Evolutionary conservation across 2,113 vertebrate species (phyloP), one percentile per base, ranked within the genome.

Genomic region (Corvus cornix): DNA sequence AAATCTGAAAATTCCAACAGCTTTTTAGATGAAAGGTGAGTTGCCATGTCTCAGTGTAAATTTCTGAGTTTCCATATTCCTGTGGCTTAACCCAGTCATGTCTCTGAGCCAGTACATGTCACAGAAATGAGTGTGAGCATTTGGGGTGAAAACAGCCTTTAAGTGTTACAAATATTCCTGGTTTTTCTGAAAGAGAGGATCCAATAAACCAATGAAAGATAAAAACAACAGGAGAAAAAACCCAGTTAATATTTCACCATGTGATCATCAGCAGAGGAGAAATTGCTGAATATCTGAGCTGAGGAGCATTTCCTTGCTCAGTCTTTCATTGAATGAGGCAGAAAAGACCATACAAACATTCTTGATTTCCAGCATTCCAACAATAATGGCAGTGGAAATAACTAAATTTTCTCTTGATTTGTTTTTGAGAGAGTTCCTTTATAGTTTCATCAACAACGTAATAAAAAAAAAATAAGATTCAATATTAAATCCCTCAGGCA

Each of bases 1-100:
- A 89, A 87, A 87, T 76, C 9, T 69, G 44, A 66, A 76, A 91
- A 73, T 89, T 94, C 46, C 37, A 79, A 7, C 22, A 64, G 44
- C 27, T 89, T 87, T 81, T 79, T 41, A 91, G 58, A 35, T 51
- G 16, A 56, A 76, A 87, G 81, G 53, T 95, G 82, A 84, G 58
- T 93, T 89, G 68, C 21, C 21, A 31, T 35, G 48, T 82, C 48
- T 87, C 21, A 30, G 66, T 7, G 1, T 66, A 43, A 76, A 35
- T 67, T 31, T 30, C 13, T 60, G 6, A 44, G 24, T 78, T 74
- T 41, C 22, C 17, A 1, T 39, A 6, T 78, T 87, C 62, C 69
- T 67, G 28, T 78, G 56, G n/a, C 55, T 56, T 77, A 49, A 66
- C 11, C 31, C 37, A 62, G 1, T 48, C 19, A 2, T 15, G 10